phyloP scores from a whole-genome alignment of 2,888 invertebrate genomes.

The Melanostoma mellinum region DNA sequence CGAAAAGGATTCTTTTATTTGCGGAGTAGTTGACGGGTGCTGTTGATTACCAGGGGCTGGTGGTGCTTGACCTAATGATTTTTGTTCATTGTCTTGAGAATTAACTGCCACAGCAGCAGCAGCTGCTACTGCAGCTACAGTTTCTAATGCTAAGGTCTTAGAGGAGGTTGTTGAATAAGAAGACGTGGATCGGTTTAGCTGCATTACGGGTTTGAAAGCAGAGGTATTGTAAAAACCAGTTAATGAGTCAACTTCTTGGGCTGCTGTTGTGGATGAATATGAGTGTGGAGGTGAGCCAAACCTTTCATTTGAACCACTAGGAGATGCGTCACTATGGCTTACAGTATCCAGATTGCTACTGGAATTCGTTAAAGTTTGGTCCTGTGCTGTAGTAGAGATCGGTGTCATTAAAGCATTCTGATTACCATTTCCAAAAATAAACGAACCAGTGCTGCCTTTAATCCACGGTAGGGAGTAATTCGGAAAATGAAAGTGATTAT shows the following conservation, averaged over 20 bases:
- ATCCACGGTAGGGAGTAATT: slow-evolving; percentile 87
- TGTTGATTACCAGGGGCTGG: slow-evolving; percentile 23
- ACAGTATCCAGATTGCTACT: not conserved
- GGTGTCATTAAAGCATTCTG: slow-evolving; percentile 12
- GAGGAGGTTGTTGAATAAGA: slow-evolving; percentile 40
- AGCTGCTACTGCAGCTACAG: slow-evolving; percentile 60
- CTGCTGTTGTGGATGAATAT: slow-evolving; percentile 9
- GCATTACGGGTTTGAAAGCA: slow-evolving; percentile 76
- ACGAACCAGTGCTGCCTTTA: slow-evolving; percentile 80
- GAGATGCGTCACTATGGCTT: slow-evolving; percentile 38
- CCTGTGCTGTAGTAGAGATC: slow-evolving; percentile 35
- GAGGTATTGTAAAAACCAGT: slow-evolving; percentile 74
- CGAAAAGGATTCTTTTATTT: slow-evolving; percentile 74
- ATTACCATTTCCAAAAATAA: slow-evolving; percentile 48
- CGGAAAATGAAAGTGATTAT: slow-evolving; percentile 84
- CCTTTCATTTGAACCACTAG: slow-evolving; percentile 38
- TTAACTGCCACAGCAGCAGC: slow-evolving; percentile 75
- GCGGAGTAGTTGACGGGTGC: slow-evolving; percentile 12
- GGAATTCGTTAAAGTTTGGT: slow-evolving; percentile 47
- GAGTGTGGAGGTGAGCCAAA: slow-evolving; percentile 51
- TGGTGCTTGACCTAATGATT: slow-evolving; percentile 28
- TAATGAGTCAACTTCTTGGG: slow-evolving; percentile 41
- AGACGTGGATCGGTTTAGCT: slow-evolving; percentile 49
- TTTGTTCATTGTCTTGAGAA: slow-evolving; percentile 75
- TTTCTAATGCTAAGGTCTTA: slow-evolving; percentile 51